Evolutionary conservation across 1,140 invertebrate species (phyloP).

Genomic region (Trichonephila inaurata): DNA sequence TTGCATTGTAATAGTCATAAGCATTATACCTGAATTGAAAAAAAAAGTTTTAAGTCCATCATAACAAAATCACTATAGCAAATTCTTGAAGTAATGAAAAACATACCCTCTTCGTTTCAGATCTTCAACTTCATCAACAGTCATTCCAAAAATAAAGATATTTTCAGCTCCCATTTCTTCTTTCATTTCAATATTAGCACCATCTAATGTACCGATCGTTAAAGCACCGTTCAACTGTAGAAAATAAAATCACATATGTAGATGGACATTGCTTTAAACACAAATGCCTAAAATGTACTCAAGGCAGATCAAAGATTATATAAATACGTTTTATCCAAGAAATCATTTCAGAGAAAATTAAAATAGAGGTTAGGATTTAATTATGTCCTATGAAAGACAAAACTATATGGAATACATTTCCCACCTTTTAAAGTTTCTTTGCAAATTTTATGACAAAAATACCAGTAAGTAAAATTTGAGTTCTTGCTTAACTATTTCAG

Average conservation of each 20-base stretch:
- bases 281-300: too few species aligned
- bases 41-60: background rate
- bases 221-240: conserved; percentile 93
- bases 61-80: background rate
- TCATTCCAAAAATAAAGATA: conserved; percentile 99
- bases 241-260: background rate
- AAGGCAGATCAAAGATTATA: too few species aligned
- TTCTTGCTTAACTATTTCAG: too few species aligned
- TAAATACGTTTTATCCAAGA: too few species aligned
- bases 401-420: too few species aligned
- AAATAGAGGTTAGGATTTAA: too few species aligned
- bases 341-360: too few species aligned
- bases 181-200: conserved; percentile 99
- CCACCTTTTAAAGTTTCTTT: too few species aligned
- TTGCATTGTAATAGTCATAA: conserved; percentile 94
- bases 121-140: conserved; percentile 93
- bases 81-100: background rate
- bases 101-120: conserved; percentile 86
- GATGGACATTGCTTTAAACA: too few species aligned
- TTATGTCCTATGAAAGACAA: too few species aligned
- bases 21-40: conserved; percentile 88
- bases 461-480: too few species aligned
- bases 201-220: conserved; percentile 99
- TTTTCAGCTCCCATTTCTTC: conserved; percentile 99
- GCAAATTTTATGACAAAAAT: too few species aligned